Conservation (phyloP, 92 coral and sea anemone species). For the Zoanthus sociatus region DNA sequence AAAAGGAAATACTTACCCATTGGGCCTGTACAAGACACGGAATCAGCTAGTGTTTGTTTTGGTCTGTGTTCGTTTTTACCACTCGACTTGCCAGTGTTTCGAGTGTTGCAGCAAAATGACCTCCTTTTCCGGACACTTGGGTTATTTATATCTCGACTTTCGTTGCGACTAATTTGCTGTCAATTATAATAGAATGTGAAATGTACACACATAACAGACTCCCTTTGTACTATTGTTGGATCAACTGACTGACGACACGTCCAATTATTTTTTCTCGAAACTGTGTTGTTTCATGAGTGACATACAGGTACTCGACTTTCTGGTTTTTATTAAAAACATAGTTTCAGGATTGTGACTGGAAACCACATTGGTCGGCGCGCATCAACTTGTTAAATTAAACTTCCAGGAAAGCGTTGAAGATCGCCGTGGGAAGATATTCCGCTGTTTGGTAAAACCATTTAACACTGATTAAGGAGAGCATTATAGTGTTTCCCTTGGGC, state of each 20-base stretch:
- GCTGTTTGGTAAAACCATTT: constrained; percentile 32
- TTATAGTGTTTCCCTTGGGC: constrained; percentile 42
- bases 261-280: constrained; percentile 3
- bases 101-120: constrained; percentile 23
- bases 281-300: constrained; percentile 23
- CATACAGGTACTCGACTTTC: constrained; percentile 36
- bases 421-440: constrained; percentile 41
- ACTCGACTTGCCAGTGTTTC: not conserved
- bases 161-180: constrained; percentile 44
- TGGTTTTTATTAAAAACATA: constrained; percentile 22
- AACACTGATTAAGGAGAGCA: constrained; percentile 41
- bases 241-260: constrained; percentile 33
- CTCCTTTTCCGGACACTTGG: constrained; percentile 34
- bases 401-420: not conserved
- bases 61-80: not conserved
- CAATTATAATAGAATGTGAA: constrained; percentile 39
- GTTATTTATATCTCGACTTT: constrained; percentile 43
- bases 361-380: not conserved
- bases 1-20: constrained; percentile 34
- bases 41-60: not conserved
- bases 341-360: not conserved
- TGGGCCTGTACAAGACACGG: not conserved
- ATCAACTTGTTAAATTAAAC: not conserved
- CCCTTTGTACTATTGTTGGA: constrained; percentile 21
- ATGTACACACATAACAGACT: constrained; percentile 34